Percentiles rank a stretch among this genome's conserved stretches.
phyloP scores from a whole-genome alignment of 2,113 vertebrate species.

The Tachysurus fulvidraco region DNA sequence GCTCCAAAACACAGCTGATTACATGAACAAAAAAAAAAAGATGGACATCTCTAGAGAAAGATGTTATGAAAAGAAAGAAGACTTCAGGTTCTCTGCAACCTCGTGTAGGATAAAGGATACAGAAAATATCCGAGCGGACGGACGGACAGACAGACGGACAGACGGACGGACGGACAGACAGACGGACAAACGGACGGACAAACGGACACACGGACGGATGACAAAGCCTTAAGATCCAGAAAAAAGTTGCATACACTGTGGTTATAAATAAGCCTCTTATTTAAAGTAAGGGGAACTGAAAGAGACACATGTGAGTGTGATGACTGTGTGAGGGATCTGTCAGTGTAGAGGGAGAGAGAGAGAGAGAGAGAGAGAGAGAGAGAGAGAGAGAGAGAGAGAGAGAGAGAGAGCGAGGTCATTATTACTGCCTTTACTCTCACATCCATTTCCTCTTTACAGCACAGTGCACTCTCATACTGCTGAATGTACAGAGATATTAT shows the following conservation, averaged over 20 bases:
- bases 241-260: neutral
- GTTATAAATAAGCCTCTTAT: neutral
- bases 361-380: neutral
- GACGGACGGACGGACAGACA: no score
- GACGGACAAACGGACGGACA: neutral
- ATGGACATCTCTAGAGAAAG: neutral
- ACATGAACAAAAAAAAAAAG: neutral
- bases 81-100: no score
- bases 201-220: neutral
- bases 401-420: neutral
- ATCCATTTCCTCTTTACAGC: slow-evolving; percentile 14
- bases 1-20: slow-evolving; percentile 28
- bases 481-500: neutral
- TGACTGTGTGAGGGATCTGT: neutral
- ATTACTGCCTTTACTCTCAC: neutral
- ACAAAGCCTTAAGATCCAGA: neutral
- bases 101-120: no score
- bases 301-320: neutral
- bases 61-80: no score
- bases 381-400: neutral
- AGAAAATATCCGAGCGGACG: no score
- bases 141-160: no score
- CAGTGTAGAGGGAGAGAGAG: neutral
- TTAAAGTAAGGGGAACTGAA: neutral
- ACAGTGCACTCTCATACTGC: slow-evolving; percentile 3